Evolutionary conservation across 2,888 invertebrate species (phyloP), one percentile per base, ranked within the genome.

Genomic region (Clitarchus hookeri): DNA sequence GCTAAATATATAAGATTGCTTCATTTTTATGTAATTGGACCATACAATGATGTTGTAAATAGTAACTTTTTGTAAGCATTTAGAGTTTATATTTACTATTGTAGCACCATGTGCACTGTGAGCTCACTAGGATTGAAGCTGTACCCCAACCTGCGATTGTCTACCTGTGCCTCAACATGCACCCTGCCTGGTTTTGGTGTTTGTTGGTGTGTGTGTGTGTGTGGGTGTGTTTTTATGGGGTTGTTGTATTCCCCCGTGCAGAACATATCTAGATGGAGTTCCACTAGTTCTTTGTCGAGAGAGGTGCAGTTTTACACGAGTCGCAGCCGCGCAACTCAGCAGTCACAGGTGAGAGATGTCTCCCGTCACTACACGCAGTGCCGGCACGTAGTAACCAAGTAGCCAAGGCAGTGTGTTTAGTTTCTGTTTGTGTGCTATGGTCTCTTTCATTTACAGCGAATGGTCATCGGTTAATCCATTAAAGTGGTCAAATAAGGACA

Each of bases 191-290:
- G 85, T 80, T 84, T 85, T 65, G 84, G 87, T 77, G 84, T 54
- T 83, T 86, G 86, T 85, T 86, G 86, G 92, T 91, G 93, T 93
- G 90, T 91, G 90, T 90, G 90, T 82, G 13, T 65, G 65, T 65
- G 65, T 65, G 6, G 65, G 65, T 65, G 65, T 65, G 65, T 65
- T 65, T 65, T 65, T 19, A 65, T n/a, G 65, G 65, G 65, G 65
- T 65, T 65, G n/a, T 65, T 65, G 65, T 65, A 65, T 65, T 65
- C 65, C 65, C 65, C 65, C 19, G 16, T 65, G 65, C 65, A 84
- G 86, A 88, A 94, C 93, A 92, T 94, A 92, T 94, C 94, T 92
- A 93, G 94, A 91, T 94, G 93, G 93, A 94, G 94, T 92, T 94
- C 94, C 88, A 91, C 93, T 92, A 94, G 94, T 92, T 94, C 94